A percentile compares a stretch with the other conserved stretches of the same genome.
Conservation (phyloP, 2,797 vertebrate species). For the Coluber constrictor region DNA sequence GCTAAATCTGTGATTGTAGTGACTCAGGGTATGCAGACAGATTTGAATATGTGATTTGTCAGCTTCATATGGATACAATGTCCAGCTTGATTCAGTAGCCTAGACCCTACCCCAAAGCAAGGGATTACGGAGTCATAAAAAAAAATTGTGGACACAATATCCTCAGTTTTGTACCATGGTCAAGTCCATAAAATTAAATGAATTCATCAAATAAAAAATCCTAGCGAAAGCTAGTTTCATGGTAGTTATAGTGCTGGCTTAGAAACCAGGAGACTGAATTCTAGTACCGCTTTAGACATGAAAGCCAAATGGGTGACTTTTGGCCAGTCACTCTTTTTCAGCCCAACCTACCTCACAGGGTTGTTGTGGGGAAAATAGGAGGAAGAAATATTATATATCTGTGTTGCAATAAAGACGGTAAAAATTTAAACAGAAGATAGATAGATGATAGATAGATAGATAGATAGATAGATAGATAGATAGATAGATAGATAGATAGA, state of each 20-base stretch:
- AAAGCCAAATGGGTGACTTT: not conserved
- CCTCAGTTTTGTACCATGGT: not conserved
- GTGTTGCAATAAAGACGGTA: not conserved
- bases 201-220: not conserved
- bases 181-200: not conserved
- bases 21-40: not conserved
- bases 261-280: not conserved
- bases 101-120: not conserved
- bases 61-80: not conserved
- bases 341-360: not conserved
- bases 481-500: too few species aligned
- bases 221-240: not conserved
- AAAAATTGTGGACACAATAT: not conserved
- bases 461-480: too few species aligned
- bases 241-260: not conserved
- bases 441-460: too few species aligned
- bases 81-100: not conserved
- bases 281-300: not conserved
- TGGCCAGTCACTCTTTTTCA: not conserved
- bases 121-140: not conserved
- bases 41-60: not conserved
- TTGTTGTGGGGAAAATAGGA: not conserved
- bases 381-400: not conserved
- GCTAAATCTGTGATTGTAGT: not conserved
- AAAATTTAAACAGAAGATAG: not conserved